Base-by-base conservation (phyloP, 2,113 vertebrate species). In the Rhinopomastus cyanomelas region DNA sequence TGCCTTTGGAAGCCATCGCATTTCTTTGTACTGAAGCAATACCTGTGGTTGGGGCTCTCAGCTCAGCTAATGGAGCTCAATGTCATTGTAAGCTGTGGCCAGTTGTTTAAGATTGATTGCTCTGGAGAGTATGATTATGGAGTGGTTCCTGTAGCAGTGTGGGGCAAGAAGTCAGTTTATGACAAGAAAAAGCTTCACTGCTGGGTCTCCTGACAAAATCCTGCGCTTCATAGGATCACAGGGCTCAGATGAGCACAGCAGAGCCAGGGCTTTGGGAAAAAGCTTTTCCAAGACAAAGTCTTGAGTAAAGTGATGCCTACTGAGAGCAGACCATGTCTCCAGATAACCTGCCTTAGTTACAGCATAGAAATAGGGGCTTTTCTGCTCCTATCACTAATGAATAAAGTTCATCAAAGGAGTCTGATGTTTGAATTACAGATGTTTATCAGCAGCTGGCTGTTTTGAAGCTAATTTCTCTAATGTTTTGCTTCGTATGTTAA, bases 1-100 rank as follows among this genome's bases (percentile, higher is more conserved):
- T 25, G 37, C 13, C 66, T 80, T 60, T 48, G 61, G 49, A 75
- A 67, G 17, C 49, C 39, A n/a, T 18, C n/a, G 42, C 23, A 10
- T 56, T 39, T 26, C 34, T 68, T 72, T 60, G 57, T 29, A 29
- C 19, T 22, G 34, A 14, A 62, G 22, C 22, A 23, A 29, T 20
- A 56, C 4, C 6, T 64, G 20, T 16, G 0, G 0, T 0, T 13
- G 49, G n/a, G n/a, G 8, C 26, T 61, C 21, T 74, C 60, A 42
- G 53, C 49, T 75, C 71, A 44, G 71, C 44, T 73, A 49, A n/a
- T 21, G 36, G n/a, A 2, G 9, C 13, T 4, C 53, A 64, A 15
- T 10, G 0, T 17, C 53, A 25, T 14, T 44, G 55, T 29, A 42
- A 46, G 7, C 81, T 20, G 25, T 39, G 48, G n/a, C 32, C n/a